Percentiles rank a stretch among this genome's conserved stretches.
Evolutionary conservation across 1,140 invertebrate species (phyloP).

Genomic region (Drosophila funebris): DNA sequence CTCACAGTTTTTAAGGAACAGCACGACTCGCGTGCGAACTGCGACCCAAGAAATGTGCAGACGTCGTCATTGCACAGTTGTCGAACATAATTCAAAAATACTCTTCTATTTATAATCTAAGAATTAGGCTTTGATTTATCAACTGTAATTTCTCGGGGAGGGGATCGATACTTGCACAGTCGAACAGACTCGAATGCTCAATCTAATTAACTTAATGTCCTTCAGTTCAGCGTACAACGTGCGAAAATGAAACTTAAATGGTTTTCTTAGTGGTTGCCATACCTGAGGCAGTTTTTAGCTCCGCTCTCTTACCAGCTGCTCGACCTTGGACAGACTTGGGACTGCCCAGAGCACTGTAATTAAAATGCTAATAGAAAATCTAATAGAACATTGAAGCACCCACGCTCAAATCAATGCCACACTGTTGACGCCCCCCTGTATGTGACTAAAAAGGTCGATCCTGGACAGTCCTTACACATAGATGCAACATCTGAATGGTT

Average conservation of each 20-base stretch:
- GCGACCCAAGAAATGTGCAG: conserved; percentile 26
- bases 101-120: no score
- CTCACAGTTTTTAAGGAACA: conserved; percentile 16
- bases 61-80: not conserved
- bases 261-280: not conserved
- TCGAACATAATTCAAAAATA: conserved; percentile 21
- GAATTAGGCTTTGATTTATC: no score
- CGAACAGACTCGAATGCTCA: not conserved
- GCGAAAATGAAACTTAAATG: not conserved
- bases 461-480: not conserved
- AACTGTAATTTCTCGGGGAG: not conserved
- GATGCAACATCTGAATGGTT: conserved; percentile 2
- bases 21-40: conserved; percentile 46
- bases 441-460: conserved; percentile 49
- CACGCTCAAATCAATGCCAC: conserved; percentile 7
- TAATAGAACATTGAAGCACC: conserved; percentile 25
- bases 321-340: not conserved
- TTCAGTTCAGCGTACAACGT: not conserved
- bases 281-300: not conserved
- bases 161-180: not conserved
- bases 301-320: no score
- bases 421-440: not conserved
- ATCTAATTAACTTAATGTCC: not conserved
- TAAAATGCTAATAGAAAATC: conserved; percentile 55
- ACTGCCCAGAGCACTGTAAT: conserved; percentile 31